phyloP scores from a whole-genome alignment of 2,888 invertebrate genomes.

The Papilio demoleus region DNA sequence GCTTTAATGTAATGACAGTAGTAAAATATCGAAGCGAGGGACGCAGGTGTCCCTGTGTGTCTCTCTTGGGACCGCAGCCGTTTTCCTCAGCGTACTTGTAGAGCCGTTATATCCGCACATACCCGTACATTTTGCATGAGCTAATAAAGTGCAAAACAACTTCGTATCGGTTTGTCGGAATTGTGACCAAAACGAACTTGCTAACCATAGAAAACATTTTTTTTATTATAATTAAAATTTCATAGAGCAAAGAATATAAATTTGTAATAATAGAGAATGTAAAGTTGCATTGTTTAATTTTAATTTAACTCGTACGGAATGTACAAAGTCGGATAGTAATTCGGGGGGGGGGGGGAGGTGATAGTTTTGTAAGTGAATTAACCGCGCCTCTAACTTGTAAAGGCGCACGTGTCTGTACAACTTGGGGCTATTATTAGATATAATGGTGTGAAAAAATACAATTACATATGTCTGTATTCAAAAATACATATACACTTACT shows the following conservation, averaged over 20 bases:
- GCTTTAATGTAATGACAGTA: conserved; percentile 41
- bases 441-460: conserved; percentile 27
- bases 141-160: conserved; percentile 54
- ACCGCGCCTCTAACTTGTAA: conserved; percentile 46
- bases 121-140: conserved; percentile 65
- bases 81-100: conserved; percentile 51
- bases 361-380: conserved; percentile 57
- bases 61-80: conserved; percentile 47
- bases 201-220: background rate
- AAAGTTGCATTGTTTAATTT: conserved; percentile 6
- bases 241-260: no score
- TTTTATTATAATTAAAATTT: background rate
- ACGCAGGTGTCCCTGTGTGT: conserved; percentile 52
- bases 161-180: background rate
- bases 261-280: no score
- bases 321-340: conserved; percentile 44
- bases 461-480: background rate
- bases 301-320: conserved; percentile 29
- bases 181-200: background rate
- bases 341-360: conserved; percentile 52
- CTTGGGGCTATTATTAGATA: conserved; percentile 42
- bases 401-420: conserved; percentile 51
- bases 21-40: conserved; percentile 45
- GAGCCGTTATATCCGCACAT: conserved; percentile 43
- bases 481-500: background rate